Conservation (phyloP, 2,113 vertebrate species). For the Oriolus oriolus region DNA sequence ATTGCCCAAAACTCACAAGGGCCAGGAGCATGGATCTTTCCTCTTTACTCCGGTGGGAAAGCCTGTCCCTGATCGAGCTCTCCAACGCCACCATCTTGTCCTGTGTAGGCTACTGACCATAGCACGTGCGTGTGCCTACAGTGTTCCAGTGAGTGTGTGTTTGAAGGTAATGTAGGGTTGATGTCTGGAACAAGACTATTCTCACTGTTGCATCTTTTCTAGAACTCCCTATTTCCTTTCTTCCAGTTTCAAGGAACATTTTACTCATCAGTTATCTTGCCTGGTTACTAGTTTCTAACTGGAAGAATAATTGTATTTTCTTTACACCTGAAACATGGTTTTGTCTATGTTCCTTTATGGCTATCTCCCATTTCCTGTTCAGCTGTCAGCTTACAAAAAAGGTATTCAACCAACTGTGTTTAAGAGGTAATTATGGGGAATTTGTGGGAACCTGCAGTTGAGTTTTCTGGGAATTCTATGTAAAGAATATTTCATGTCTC, state of each 20-base stretch:
- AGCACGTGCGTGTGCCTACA: neutral
- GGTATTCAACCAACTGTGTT: neutral
- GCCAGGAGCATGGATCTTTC: neutral
- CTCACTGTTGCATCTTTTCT: neutral
- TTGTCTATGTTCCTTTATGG: neutral
- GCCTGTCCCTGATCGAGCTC: neutral
- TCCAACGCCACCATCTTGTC: fast-evolving
- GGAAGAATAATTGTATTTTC: neutral
- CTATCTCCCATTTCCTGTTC: neutral
- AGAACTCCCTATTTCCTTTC: neutral
- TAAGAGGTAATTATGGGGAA: neutral
- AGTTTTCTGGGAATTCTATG: neutral
- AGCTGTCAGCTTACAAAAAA: neutral
- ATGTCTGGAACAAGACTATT: neutral
- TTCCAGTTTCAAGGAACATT: neutral
- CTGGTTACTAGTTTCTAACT: neutral
- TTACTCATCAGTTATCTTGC: neutral
- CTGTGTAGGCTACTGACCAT: neutral
- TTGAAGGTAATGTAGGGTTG: neutral
- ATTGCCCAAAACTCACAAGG: neutral
- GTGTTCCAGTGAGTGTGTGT: neutral
- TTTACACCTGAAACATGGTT: neutral
- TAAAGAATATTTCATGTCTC: neutral
- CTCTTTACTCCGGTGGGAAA: neutral
- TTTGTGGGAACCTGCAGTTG: neutral